Evolutionary conservation across 2,113 vertebrate genomes (phyloP).

Genomic region (Oryzias javanicus): DNA sequence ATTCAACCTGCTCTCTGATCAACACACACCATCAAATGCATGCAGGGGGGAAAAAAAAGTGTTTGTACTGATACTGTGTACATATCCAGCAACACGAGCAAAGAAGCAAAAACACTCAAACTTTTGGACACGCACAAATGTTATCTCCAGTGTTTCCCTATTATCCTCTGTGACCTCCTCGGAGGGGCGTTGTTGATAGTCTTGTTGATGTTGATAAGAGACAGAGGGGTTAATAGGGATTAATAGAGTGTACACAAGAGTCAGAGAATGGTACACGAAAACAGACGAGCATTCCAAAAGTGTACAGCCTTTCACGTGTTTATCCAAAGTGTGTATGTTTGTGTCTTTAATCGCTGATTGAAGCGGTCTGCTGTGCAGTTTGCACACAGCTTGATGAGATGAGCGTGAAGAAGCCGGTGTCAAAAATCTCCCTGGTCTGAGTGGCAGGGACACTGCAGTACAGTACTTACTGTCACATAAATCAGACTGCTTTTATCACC

Average conservation of each 20-base stretch:
- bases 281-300: conserved; percentile 31
- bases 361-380: conserved; percentile 34
- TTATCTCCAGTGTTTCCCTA: conserved; percentile 56
- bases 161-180: conserved; percentile 66
- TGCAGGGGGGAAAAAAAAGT: conserved; percentile 6
- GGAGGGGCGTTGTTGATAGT: conserved; percentile 55
- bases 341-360: conserved; percentile 44
- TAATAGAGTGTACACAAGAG: conserved; percentile 58
- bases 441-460: conserved; percentile 29
- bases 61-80: conserved; percentile 16
- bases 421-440: conserved; percentile 54
- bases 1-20: conserved; percentile 65
- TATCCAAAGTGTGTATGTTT: conserved; percentile 37
- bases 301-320: conserved; percentile 41
- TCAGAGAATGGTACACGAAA: conserved; percentile 12
- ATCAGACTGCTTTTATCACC: conserved; percentile 40
- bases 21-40: conserved; percentile 34
- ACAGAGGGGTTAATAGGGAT: conserved; percentile 69
- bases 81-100: conserved; percentile 26
- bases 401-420: conserved; percentile 60
- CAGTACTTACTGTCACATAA: conserved; percentile 21
- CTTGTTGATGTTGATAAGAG: conserved; percentile 57
- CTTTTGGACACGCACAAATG: conserved; percentile 8
- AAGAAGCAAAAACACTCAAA: conserved; percentile 20
- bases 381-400: conserved; percentile 52